Evolutionary conservation across 2,113 vertebrate genomes (phyloP).

Genomic region (Condylura cristata): DNA sequence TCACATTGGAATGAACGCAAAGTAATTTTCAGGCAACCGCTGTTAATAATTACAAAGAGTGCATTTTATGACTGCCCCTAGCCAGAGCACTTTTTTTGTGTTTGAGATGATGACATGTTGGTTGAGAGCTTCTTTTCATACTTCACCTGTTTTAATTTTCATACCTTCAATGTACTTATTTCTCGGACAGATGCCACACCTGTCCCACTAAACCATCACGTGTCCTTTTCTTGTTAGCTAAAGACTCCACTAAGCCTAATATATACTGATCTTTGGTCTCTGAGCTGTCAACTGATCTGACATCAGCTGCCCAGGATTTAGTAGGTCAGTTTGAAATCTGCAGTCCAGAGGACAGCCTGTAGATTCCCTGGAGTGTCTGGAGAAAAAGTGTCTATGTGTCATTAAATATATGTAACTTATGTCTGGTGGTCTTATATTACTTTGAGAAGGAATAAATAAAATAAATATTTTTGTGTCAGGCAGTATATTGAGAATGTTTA

Average conservation of each 20-base stretch:
- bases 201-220: background rate
- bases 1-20: constrained; percentile 39
- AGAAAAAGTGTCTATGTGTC: background rate
- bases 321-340: background rate
- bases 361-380: background rate
- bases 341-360: background rate
- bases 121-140: constrained; percentile 7
- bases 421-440: background rate
- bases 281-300: background rate
- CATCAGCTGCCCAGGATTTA: background rate
- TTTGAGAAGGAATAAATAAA: background rate
- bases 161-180: constrained; percentile 7
- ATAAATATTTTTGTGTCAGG: background rate
- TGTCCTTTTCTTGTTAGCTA: background rate
- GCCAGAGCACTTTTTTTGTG: constrained; percentile 37
- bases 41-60: constrained; percentile 67
- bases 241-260: background rate
- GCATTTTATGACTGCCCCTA: constrained; percentile 19
- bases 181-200: background rate
- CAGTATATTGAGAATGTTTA: background rate
- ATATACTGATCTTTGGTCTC: constrained; percentile 59
- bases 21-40: constrained; percentile 46
- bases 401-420: background rate
- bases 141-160: background rate
- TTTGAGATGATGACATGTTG: constrained; percentile 66